Conservation (phyloP, 2,113 vertebrate species). For the Nestor notabilis region DNA sequence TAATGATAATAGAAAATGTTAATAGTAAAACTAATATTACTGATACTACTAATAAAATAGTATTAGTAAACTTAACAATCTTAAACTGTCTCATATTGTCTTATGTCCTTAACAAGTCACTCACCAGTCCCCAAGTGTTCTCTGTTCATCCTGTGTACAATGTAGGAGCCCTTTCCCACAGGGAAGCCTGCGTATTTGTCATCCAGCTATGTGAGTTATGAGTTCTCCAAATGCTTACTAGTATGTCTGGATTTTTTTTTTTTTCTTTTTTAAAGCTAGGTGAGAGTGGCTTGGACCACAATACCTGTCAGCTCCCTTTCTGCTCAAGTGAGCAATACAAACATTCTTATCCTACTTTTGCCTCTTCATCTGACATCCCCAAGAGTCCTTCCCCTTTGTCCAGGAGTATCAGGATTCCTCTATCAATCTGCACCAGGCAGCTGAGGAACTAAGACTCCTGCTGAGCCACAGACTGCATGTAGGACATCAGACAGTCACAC, state of each 20-base stretch:
- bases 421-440: background rate
- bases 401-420: background rate
- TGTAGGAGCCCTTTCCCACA: too few relatives aligned
- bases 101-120: background rate
- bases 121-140: background rate
- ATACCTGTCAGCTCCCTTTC: background rate
- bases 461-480: background rate
- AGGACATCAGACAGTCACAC: background rate
- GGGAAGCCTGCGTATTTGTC: background rate
- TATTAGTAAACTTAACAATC: background rate
- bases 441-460: background rate
- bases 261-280: background rate
- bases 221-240: background rate
- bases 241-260: background rate
- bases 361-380: background rate
- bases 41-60: background rate
- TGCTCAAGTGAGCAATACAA: background rate
- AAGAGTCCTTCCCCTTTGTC: too few relatives aligned
- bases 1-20: background rate
- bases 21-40: background rate
- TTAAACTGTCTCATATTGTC: background rate
- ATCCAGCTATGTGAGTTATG: background rate
- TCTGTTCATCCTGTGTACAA: background rate
- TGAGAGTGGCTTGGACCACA: background rate
- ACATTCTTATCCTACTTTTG: background rate